Evolutionary conservation across 2,888 invertebrate species (phyloP), one percentile per base, ranked within the genome.

Genomic region (Panopea generosa): DNA sequence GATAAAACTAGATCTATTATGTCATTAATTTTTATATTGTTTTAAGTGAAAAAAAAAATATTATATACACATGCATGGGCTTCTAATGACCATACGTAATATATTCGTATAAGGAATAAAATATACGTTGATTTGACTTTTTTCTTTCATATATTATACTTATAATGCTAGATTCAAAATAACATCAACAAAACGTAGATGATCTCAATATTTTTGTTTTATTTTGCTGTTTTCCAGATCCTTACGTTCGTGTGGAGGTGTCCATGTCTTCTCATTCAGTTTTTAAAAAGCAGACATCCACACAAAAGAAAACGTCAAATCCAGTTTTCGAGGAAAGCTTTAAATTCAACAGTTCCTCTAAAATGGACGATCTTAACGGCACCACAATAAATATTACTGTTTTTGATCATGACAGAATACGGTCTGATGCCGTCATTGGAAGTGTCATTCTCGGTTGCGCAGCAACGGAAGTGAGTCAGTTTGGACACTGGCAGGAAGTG

Each of bases 391-490:
- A 88, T 18, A 85, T 93, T 22, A 87, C 91, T 1, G 91, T 91
- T 14, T 85, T 83, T 72, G 89, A 89, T 79, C 87, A 88, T 61
- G 88, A 89, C 45, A 84, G 91, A 11, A 89, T 92, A 26, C 89
- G 92, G 20, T 91, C 91, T 43, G 93, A 93, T 77, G 92, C 91
- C 69, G 83, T 91, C 22, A 91, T 93, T 52, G 93, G 93, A 29
- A 86, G 90, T 78, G 88, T 91, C 38, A 81, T 86, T 20, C 79
- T 92, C 29, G 91, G 91, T 14, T 77, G 71, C 26, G 85, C 90
- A 45, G 91, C 92, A 14, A 87, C 90, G 11, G 93, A 93, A 77
- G 92, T 92, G 33, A 86, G 89, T 43, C 91, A 91, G 68, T 78
- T 90, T 14, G 89, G 89, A 18, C 92, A 92, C 65, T 93, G 93